phyloP scores from a whole-genome alignment of 2,888 invertebrate species.

The Ceriagrion tenellum region DNA sequence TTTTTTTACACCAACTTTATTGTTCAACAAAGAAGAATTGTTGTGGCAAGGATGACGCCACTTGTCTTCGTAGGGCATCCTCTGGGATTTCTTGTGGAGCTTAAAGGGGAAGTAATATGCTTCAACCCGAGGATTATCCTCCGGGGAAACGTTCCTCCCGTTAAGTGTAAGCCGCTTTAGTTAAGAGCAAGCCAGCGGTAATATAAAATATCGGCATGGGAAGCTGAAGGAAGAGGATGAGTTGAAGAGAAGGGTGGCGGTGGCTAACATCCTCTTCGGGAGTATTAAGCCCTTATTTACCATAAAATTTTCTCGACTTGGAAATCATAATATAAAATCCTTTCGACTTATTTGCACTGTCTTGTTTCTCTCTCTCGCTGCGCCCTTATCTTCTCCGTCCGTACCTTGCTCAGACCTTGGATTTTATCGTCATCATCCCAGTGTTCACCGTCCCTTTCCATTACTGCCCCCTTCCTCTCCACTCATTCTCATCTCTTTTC shows the following conservation, averaged over 20 bases:
- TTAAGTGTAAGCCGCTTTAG: neutral
- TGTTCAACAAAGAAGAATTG: too few species aligned
- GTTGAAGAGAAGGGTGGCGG: neutral
- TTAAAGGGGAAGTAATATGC: conserved; percentile 3
- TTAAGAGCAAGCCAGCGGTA: neutral
- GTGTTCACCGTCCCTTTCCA: neutral
- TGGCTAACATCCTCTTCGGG: neutral
- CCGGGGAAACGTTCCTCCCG: neutral
- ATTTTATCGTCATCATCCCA: neutral
- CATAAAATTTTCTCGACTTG: conserved; percentile 18
- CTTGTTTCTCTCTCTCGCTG: neutral
- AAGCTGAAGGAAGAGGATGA: neutral
- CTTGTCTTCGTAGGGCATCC: neutral
- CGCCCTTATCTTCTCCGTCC: neutral
- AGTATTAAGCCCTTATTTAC: conserved; percentile 10
- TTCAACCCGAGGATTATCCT: neutral
- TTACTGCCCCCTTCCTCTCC: neutral
- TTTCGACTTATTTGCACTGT: conserved; percentile 10
- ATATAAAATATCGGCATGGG: conserved; percentile 18
- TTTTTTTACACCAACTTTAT: too few species aligned
- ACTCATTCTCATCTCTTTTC: neutral
- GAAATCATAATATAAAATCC: conserved; percentile 16
- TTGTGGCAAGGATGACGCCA: neutral
- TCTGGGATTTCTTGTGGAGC: neutral
- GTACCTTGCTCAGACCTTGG: neutral